Percentiles rank a stretch among this genome's conserved stretches.
These are phyloP conservation scores for Melieria omissa DNA, from an alignment of 2,888 invertebrate genomes.

Conservation along the genomic window DNA sequence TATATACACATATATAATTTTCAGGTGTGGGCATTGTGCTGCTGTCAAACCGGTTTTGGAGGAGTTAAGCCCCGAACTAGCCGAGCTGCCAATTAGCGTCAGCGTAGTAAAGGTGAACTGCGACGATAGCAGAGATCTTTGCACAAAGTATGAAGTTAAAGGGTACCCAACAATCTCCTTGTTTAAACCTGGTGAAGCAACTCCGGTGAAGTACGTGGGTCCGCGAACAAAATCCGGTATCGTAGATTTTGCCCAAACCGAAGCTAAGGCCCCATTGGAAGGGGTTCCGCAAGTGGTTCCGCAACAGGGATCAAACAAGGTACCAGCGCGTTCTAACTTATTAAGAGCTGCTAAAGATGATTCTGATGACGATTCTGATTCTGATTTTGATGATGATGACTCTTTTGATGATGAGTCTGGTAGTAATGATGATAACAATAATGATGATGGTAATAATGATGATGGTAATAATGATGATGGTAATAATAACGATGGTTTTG, in stretches of 20 bases:
- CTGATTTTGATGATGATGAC: background rate
- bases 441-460: no score
- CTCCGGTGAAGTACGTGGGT: constrained; percentile 81
- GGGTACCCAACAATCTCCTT: constrained; percentile 88
- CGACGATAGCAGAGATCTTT: constrained; percentile 76
- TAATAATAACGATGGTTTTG: no score
- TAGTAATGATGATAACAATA: no score
- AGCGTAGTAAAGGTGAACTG: constrained; percentile 88
- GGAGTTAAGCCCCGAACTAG: background rate
- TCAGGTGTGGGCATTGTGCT: constrained; percentile 88
- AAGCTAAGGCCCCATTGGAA: no score
- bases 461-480: no score
- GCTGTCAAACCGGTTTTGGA: constrained; percentile 87
- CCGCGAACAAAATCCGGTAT: constrained; percentile 81
- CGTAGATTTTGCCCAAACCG: constrained; percentile 76
- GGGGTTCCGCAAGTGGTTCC: no score
- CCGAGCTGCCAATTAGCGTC: constrained; percentile 63
- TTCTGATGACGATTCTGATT: constrained; percentile 40
- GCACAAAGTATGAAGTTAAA: constrained; percentile 80
- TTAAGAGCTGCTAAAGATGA: constrained; percentile 20
- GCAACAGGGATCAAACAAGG: no score
- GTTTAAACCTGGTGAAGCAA: constrained; percentile 76
- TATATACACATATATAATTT: background rate
- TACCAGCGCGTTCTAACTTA: no score
- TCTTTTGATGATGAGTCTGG: no score